Percentiles rank a stretch among this genome's conserved stretches.
These are phyloP conservation scores for Thoracochromis brauschi DNA, from an alignment of 2,113 vertebrate species.

Conservation along the genomic window DNA sequence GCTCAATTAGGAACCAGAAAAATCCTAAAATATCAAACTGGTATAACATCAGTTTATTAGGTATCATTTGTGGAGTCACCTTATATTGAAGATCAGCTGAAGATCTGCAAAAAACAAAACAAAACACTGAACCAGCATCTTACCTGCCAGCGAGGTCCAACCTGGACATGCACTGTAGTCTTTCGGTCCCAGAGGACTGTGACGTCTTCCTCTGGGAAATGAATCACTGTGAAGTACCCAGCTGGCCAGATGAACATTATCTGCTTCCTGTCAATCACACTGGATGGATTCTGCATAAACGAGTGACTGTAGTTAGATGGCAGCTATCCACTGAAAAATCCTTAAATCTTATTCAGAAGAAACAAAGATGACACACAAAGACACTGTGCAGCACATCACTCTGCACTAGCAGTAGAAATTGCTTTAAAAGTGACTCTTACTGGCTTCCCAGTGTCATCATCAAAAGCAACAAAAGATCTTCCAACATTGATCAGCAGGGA, in stretches of 20 bases:
- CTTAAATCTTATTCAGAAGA: background rate
- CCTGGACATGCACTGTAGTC: slow-evolving; percentile 88
- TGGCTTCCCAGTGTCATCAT: slow-evolving; percentile 82
- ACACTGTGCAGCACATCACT: background rate
- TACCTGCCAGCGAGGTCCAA: slow-evolving; percentile 92
- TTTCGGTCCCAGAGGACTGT: slow-evolving; percentile 93
- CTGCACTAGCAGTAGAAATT: background rate
- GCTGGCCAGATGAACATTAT: slow-evolving; percentile 81
- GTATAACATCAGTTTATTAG: background rate
- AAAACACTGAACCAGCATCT: background rate
- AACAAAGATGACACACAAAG: background rate
- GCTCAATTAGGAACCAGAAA: background rate
- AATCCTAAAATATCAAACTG: background rate
- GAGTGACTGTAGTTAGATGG: background rate
- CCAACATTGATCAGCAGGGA: slow-evolving; percentile 79
- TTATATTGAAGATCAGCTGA: background rate
- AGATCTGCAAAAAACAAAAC: background rate
- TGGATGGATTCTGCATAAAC: slow-evolving; percentile 77
- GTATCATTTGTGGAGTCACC: background rate
- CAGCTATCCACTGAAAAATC: background rate
- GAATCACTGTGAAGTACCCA: slow-evolving; percentile 85
- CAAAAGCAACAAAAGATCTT: slow-evolving; percentile 78
- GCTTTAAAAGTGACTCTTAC: slow-evolving; percentile 67
- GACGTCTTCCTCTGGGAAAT: slow-evolving; percentile 81
- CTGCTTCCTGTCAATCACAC: slow-evolving; percentile 76